phyloP scores from a whole-genome alignment of 2,113 vertebrate genomes.

The Empidonax traillii region DNA sequence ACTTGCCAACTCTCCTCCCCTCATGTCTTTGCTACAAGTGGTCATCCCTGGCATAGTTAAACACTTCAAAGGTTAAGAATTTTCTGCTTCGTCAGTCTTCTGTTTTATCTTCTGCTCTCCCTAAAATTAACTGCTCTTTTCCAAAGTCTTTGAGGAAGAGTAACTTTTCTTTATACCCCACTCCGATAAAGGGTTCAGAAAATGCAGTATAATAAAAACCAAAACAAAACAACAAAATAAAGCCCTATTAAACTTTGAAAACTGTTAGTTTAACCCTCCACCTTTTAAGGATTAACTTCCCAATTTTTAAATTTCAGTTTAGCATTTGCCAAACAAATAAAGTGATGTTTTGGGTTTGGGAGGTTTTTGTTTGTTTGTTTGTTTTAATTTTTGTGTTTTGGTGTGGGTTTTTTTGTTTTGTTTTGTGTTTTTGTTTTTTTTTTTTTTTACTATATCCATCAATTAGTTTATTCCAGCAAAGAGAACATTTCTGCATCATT shows the following conservation, averaged over 20 bases:
- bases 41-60: not conserved
- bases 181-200: not conserved
- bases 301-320: not conserved
- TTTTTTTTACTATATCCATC: not conserved
- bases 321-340: not conserved
- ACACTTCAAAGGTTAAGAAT: not conserved
- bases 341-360: not conserved
- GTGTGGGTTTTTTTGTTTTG: too few species aligned
- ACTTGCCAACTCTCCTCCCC: not conserved
- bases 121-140: not conserved
- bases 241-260: not conserved
- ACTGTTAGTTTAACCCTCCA: not conserved
- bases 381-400: not conserved
- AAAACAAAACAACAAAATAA: not conserved
- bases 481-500: not conserved
- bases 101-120: not conserved
- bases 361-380: not conserved
- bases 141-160: not conserved
- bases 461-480: not conserved
- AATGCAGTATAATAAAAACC: not conserved
- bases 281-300: not conserved
- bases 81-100: not conserved
- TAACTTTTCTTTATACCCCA: not conserved
- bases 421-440: too few species aligned
- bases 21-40: not conserved